Percentiles rank a stretch among this genome's conserved stretches.
phyloP scores from a whole-genome alignment of 2,888 invertebrate species.

The Laspeyria flexula region DNA sequence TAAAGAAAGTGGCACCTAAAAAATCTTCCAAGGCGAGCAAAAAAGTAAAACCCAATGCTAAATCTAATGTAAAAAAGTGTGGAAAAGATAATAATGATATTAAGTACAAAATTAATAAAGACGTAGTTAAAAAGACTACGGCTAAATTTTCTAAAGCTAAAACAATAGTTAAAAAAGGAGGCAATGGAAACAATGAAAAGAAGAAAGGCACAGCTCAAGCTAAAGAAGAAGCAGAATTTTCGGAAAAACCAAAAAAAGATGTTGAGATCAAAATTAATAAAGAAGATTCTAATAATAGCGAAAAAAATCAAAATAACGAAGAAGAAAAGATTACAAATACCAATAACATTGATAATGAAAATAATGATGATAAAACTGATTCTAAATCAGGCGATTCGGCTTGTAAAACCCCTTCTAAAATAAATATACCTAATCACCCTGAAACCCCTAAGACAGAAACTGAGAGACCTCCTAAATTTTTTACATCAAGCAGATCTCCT shows the following conservation, averaged over 20 bases:
- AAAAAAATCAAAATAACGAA: conserved; percentile 16
- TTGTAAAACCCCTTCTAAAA: conserved; percentile 37
- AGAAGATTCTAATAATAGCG: conserved; percentile 24
- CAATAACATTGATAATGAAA: conserved; percentile 26
- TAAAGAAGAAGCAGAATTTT: conserved; percentile 41
- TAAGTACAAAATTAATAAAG: conserved; percentile 79
- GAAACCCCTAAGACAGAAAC: conserved; percentile 71
- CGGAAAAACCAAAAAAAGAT: conserved; percentile 34
- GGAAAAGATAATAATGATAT: conserved; percentile 59
- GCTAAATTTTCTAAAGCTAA: conserved; percentile 66
- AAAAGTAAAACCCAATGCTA: conserved; percentile 51
- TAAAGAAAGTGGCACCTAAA: conserved; percentile 59
- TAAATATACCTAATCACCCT: conserved; percentile 36
- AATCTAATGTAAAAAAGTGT: conserved; percentile 47
- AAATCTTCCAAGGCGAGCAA: conserved; percentile 55
- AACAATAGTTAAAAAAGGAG: conserved; percentile 63
- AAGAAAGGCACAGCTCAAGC: conserved; percentile 48
- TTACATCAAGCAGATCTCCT: conserved; percentile 75
- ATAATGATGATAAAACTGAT: conserved; percentile 40
- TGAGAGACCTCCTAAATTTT: conserved; percentile 80
- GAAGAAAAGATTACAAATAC: conserved; percentile 11
- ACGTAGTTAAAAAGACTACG: conserved; percentile 59
- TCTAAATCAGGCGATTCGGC: conserved; percentile 26
- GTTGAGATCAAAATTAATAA: conserved; percentile 30
- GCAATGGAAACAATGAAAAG: conserved; percentile 51